Percentiles rank a stretch among this genome's conserved stretches.
These are phyloP conservation scores for Leiothrix lutea DNA, from an alignment of 2,113 vertebrate species.

Conservation along the genomic window DNA sequence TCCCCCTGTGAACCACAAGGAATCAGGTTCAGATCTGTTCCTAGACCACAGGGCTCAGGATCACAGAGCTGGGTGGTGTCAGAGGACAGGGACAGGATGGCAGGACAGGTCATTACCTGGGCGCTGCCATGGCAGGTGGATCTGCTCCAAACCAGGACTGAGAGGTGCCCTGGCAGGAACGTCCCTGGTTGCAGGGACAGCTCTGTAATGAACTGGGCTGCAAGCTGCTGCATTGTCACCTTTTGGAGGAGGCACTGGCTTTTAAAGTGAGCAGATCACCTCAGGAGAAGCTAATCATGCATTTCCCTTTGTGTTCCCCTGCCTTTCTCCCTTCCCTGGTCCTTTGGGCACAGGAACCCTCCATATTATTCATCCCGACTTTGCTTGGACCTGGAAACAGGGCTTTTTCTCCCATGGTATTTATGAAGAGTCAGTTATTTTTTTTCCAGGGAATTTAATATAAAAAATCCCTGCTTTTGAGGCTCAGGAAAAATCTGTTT, in stretches of 20 bases:
- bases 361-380: neutral
- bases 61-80: neutral
- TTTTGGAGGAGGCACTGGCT: neutral
- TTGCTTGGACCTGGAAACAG: neutral
- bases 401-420: neutral
- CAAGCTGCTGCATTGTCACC: neutral
- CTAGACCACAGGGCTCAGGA: neutral
- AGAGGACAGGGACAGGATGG: neutral
- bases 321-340: neutral
- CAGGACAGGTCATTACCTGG: neutral
- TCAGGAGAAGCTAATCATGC: neutral
- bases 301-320: neutral
- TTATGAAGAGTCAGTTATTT: neutral
- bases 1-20: fast-evolving
- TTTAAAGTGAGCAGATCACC: neutral
- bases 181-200: neutral
- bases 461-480: neutral
- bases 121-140: neutral
- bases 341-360: neutral
- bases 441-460: neutral
- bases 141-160: neutral
- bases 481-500: neutral
- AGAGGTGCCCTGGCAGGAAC: neutral
- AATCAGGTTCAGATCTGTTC: neutral
- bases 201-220: neutral